Evolutionary conservation across 1,140 invertebrate genomes (phyloP).

Genomic region (Zaprionus inermis): DNA sequence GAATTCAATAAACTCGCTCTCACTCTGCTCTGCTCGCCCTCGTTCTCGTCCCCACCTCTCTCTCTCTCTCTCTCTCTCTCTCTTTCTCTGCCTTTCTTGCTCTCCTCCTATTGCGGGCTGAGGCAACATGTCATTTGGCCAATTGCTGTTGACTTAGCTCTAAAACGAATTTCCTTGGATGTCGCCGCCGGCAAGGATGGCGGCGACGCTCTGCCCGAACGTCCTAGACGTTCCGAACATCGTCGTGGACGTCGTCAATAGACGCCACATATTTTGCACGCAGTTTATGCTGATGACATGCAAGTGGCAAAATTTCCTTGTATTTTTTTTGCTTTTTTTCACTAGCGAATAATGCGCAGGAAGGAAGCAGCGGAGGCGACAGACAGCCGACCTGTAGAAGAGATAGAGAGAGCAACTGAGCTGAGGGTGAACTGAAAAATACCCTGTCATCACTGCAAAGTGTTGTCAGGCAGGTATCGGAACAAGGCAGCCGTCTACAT

Average conservation of each 20-base stretch:
- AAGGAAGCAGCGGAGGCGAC: slow-evolving; percentile 64
- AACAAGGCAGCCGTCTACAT: too few relatives aligned
- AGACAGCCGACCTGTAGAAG: slow-evolving; percentile 12
- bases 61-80: not conserved
- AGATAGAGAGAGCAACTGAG: not conserved
- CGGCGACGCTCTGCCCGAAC: not conserved
- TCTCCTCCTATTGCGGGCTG: slow-evolving; percentile 1
- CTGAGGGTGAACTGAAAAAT: not conserved
- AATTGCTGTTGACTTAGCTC: slow-evolving; percentile 79
- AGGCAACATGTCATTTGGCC: slow-evolving; percentile 69
- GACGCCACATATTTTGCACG: slow-evolving; percentile 77
- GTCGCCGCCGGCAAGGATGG: not conserved
- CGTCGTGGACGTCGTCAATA: slow-evolving; percentile 28
- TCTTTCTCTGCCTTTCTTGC: not conserved
- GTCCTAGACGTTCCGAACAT: not conserved
- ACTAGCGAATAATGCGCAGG: slow-evolving; percentile 71
- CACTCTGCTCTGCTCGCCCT: not conserved
- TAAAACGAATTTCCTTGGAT: slow-evolving; percentile 66
- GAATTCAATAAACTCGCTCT: slow-evolving; percentile 75
- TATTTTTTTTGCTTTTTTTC: slow-evolving; percentile 53
- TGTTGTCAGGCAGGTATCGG: not conserved
- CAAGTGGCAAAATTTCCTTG: slow-evolving; percentile 79
- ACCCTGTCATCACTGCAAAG: not conserved
- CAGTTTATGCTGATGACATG: slow-evolving; percentile 82
- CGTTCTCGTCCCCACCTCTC: not conserved